phyloP scores from a whole-genome alignment of 2,113 vertebrate species.

The Castor canadensis region DNA sequence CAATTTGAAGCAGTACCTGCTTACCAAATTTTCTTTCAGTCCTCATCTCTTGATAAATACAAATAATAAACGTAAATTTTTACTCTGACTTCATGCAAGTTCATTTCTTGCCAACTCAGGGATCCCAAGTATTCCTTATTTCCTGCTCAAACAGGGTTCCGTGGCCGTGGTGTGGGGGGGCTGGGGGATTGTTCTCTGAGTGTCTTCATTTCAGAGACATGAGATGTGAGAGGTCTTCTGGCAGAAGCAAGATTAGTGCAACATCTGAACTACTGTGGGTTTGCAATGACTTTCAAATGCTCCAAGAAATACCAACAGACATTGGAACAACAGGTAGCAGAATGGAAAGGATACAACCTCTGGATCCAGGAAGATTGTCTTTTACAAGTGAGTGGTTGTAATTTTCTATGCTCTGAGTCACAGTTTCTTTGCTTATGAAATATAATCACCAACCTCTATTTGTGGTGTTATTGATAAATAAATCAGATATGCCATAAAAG shows the following conservation, averaged over 20 bases:
- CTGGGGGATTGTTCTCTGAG: too few species aligned
- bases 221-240: too few species aligned
- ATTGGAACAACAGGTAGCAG: neutral
- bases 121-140: too few species aligned
- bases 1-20: too few species aligned
- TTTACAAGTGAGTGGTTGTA: neutral
- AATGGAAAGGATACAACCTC: neutral
- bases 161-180: too few species aligned
- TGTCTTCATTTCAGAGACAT: too few species aligned
- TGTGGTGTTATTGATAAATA: neutral
- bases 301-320: neutral
- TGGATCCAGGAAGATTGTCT: neutral
- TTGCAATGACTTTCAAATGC: neutral
- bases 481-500: neutral
- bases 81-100: too few species aligned
- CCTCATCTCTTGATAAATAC: too few species aligned
- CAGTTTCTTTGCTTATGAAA: neutral
- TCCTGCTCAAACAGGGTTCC: too few species aligned
- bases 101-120: too few species aligned
- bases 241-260: too few species aligned
- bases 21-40: too few species aligned
- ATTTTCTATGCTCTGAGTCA: neutral
- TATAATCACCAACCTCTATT: neutral
- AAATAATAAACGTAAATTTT: neutral
- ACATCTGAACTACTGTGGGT: neutral